A percentile compares a stretch with the other conserved stretches of the same genome.
Evolutionary conservation across 2,797 vertebrate genomes (phyloP).

Genomic region (Oryzias sinensis): DNA sequence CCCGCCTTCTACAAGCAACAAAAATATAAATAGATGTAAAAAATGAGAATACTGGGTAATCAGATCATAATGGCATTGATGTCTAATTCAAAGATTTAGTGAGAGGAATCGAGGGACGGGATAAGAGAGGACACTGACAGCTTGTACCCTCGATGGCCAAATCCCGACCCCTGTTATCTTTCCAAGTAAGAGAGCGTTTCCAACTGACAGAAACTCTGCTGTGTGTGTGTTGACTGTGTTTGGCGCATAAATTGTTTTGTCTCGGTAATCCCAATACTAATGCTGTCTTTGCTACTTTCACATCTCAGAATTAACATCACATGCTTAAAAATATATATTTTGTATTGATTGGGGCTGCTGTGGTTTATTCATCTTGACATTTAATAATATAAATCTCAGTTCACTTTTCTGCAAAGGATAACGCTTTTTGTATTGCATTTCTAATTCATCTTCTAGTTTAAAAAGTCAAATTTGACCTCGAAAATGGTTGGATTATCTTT

Average conservation of each 20-base stretch:
- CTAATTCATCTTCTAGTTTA: background rate
- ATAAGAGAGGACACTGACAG: constrained; percentile 71
- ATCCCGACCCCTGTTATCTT: constrained; percentile 78
- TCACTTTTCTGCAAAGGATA: too few relatives aligned
- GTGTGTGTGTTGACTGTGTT: constrained; percentile 28
- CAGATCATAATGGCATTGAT: constrained; percentile 71
- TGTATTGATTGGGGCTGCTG: constrained; percentile 4
- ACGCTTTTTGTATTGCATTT: background rate
- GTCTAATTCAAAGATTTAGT: constrained; percentile 64
- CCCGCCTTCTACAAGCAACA: constrained; percentile 16
- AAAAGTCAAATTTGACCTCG: background rate
- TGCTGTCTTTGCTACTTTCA: constrained; percentile 18
- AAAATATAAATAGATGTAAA: background rate
- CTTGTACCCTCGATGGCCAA: constrained; percentile 78
- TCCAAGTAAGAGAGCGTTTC: constrained; percentile 73
- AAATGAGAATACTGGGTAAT: constrained; percentile 45
- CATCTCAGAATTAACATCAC: constrained; percentile 16
- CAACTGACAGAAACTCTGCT: constrained; percentile 66
- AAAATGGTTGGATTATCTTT: background rate
- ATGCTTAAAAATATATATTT: constrained; percentile 10
- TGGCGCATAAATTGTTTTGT: constrained; percentile 31
- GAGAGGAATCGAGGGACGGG: constrained; percentile 60
- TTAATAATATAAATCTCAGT: too few relatives aligned
- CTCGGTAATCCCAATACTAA: constrained; percentile 34
- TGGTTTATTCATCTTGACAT: too few relatives aligned